phyloP scores from a whole-genome alignment of 23 tunicate species.

The Oikopleura dioica region DNA sequence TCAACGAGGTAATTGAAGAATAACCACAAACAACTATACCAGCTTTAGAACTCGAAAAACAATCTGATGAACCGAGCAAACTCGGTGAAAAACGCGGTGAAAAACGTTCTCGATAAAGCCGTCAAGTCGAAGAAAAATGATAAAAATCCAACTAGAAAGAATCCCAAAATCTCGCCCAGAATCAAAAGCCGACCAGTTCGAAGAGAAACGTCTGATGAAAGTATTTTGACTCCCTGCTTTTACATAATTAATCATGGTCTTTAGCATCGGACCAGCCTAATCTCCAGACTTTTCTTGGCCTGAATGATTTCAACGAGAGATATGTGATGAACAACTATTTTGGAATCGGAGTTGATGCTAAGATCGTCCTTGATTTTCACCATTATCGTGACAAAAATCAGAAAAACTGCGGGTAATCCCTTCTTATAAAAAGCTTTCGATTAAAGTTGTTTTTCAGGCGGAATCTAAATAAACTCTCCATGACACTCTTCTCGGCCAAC shows the following conservation, averaged over 20 bases:
- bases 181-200: too few species aligned
- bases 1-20: too few species aligned
- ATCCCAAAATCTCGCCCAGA: too few species aligned
- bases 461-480: conserved; percentile 51
- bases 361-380: conserved; percentile 69
- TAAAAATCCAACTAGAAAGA: too few species aligned
- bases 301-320: conserved; percentile 44
- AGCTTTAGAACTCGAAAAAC: too few species aligned
- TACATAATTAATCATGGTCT: neutral
- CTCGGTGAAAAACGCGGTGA: conserved; percentile 81
- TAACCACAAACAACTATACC: too few species aligned
- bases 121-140: conserved; percentile 45
- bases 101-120: conserved; percentile 56
- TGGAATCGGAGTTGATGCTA: conserved; percentile 91
- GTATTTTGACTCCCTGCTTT: neutral
- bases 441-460: conserved; percentile 26
- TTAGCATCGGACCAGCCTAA: too few species aligned
- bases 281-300: too few species aligned
- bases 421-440: neutral
- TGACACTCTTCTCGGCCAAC: conserved; percentile 34
- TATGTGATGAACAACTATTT: conserved; percentile 95
- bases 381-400: conserved; percentile 59
- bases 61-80: conserved; percentile 78
- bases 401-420: conserved; percentile 47
- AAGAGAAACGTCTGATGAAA: too few species aligned